Percentiles rank a stretch among this genome's conserved stretches.
Conservation (phyloP, 2,113 vertebrate species). For the Dicerorhinus sumatrensis region DNA sequence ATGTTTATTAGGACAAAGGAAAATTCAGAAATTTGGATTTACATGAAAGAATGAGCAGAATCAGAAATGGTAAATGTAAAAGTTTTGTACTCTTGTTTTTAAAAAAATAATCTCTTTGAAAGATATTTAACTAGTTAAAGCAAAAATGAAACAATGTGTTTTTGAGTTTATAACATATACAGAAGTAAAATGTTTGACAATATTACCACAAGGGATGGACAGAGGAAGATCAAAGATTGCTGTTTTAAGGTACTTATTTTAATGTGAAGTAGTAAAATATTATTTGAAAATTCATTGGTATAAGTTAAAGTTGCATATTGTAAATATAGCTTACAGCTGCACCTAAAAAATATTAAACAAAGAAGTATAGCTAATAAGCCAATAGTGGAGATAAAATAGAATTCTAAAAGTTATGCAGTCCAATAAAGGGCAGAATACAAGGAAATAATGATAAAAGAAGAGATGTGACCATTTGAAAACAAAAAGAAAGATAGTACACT, state of each 20-base stretch:
- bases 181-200: neutral
- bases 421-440: neutral
- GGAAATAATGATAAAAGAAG: neutral
- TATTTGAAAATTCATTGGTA: neutral
- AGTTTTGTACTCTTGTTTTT: neutral
- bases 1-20: neutral
- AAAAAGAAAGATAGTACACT: neutral
- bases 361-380: neutral
- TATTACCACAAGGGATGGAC: neutral
- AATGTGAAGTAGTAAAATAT: neutral
- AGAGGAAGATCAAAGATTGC: neutral
- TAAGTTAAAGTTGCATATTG: neutral
- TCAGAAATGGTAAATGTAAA: neutral
- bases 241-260: neutral
- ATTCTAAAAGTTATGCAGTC: neutral
- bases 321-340: neutral
- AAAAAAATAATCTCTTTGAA: neutral
- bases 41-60: neutral
- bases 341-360: neutral
- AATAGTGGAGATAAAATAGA: neutral
- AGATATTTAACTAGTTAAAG: neutral
- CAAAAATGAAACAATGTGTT: neutral
- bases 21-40: neutral
- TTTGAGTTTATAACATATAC: neutral
- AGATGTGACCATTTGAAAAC: neutral